These are phyloP conservation scores for Syngnathus rostellatus DNA, from an alignment of 2,797 vertebrate genomes.

Conservation along the genomic window DNA sequence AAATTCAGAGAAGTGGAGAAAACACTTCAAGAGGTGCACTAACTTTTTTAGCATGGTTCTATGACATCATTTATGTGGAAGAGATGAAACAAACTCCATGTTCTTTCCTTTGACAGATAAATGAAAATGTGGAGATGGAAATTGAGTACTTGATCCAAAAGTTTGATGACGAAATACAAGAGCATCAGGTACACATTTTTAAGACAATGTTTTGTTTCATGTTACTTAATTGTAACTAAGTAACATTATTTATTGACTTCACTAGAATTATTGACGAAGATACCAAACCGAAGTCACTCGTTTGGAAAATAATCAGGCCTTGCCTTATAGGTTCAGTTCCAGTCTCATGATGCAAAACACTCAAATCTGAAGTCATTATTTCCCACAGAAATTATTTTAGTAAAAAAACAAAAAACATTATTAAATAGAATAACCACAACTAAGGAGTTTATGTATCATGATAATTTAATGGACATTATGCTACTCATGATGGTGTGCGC, in stretches of 20 bases:
- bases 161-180: conserved; percentile 75
- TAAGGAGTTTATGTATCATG: too few species aligned
- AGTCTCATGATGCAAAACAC: too few species aligned
- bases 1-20: conserved; percentile 68
- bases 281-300: too few species aligned
- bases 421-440: too few species aligned
- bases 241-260: background rate
- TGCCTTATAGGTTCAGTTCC: too few species aligned
- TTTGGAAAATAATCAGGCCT: too few species aligned
- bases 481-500: too few species aligned
- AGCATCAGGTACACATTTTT: conserved; percentile 75
- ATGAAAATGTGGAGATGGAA: conserved; percentile 70
- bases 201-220: background rate
- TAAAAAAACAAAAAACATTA: too few species aligned
- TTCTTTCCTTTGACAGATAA: conserved; percentile 66
- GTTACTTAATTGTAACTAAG: background rate
- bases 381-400: too few species aligned
- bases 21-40: conserved; percentile 69
- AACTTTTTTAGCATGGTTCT: background rate
- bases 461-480: too few species aligned
- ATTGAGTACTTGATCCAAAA: conserved; percentile 76
- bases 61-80: background rate
- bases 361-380: too few species aligned
- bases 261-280: background rate
- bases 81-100: background rate